Evolutionary conservation across 2,888 invertebrate species (phyloP).

Genomic region (Cataglyphis livida): DNA sequence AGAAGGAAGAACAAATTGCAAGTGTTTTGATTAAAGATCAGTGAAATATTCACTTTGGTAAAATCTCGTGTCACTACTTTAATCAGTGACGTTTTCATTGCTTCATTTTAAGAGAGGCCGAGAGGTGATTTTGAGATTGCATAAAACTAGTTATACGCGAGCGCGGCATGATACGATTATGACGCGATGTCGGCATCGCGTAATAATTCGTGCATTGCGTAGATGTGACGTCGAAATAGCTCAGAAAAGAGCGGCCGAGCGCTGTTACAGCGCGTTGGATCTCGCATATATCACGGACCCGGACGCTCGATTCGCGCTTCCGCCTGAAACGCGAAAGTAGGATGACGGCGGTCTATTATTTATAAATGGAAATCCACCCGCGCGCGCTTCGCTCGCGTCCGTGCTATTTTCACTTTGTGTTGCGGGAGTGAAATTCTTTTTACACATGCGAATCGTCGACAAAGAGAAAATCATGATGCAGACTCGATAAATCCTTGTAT

Average conservation of each 20-base stretch:
- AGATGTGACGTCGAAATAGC: constrained; percentile 40
- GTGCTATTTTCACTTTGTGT: constrained; percentile 79
- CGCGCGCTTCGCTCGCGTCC: constrained; percentile 57
- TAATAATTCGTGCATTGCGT: constrained; percentile 29
- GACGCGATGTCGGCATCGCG: constrained; percentile 27
- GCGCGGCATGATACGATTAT: constrained; percentile 42
- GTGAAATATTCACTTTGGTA: neutral
- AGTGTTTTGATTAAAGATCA: too few relatives aligned
- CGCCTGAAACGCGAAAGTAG: constrained; percentile 74
- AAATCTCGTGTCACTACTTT: neutral
- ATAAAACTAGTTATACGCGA: constrained; percentile 23
- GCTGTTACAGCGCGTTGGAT: constrained; percentile 25
- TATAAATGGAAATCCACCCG: constrained; percentile 66
- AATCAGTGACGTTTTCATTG: neutral
- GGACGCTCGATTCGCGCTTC: constrained; percentile 59
- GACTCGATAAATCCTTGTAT: constrained; percentile 75
- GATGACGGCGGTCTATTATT: constrained; percentile 67
- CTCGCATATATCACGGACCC: constrained; percentile 47
- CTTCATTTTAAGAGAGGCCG: neutral
- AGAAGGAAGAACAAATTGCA: too few relatives aligned
- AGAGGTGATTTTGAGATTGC: constrained; percentile 30
- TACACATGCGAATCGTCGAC: constrained; percentile 74
- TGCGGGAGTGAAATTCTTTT: constrained; percentile 78
- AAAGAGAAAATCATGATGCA: constrained; percentile 71
- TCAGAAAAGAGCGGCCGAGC: constrained; percentile 35